These are phyloP conservation scores for Lontra canadensis DNA, from an alignment of 2,113 vertebrate genomes.

Conservation along the genomic window DNA sequence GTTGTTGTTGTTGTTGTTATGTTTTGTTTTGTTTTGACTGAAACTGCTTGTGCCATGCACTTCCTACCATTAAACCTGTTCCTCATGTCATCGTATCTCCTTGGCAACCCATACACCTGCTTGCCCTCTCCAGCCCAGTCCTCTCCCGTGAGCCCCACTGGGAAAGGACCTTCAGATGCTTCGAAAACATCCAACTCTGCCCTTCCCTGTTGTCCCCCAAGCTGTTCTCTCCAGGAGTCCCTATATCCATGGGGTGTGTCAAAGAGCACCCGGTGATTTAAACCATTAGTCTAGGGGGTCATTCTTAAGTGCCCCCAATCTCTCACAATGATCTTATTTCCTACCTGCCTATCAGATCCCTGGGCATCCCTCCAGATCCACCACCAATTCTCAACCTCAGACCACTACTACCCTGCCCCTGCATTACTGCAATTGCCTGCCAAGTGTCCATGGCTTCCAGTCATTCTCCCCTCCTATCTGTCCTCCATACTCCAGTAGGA, in stretches of 20 bases:
- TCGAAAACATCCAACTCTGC: neutral
- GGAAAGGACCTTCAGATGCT: neutral
- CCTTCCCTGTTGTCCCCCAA: neutral
- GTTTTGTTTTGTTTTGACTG: no score
- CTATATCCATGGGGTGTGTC: fast-evolving
- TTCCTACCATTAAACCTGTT: neutral
- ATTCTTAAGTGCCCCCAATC: neutral
- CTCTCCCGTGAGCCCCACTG: neutral
- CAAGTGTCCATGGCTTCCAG: no score
- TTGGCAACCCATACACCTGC: neutral
- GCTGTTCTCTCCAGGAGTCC: neutral
- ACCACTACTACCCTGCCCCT: neutral
- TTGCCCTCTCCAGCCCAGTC: neutral
- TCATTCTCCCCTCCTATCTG: neutral
- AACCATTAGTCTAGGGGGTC: neutral
- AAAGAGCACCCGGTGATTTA: neutral
- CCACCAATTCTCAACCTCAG: fast-evolving
- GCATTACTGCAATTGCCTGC: fast-evolving
- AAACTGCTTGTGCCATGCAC: neutral
- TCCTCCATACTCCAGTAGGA: no score
- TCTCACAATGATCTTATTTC: neutral
- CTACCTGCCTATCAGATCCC: neutral
- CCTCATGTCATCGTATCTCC: fast-evolving
- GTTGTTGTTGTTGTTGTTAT: no score
- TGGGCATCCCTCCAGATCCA: neutral